Base-by-base conservation (phyloP, 2,797 vertebrate genomes). In the Coilia nasus region DNA sequence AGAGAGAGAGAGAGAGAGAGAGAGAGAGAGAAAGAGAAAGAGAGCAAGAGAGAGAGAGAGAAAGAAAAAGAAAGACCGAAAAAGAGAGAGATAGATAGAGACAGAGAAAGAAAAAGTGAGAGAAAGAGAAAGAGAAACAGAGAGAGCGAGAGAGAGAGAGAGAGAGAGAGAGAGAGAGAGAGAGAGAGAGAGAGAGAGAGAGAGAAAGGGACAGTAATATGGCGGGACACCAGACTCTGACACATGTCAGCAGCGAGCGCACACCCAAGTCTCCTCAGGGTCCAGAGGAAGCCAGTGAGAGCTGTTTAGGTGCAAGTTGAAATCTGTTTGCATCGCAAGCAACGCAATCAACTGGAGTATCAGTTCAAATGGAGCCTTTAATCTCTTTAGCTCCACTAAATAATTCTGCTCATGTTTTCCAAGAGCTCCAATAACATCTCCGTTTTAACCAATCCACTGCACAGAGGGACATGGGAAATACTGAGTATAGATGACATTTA, bases 201-300 rank as follows among this genome's bases (percentile, higher is more conserved):
- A 54, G 15, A 78, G 31, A 21, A 0, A 35, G 35, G 35, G 67
- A 75, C 5, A 10, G 28, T 19, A 31, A 44, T 41, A 25, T 78
- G 6, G 71, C 41, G 31, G 35, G 71, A 78, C 71, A 78, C 35
- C 35, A 44, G 71, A 78, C 41, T 44, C 31, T 78, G 17, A 78
- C 35, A 78, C 15, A 10, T 44, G 71, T 15, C 35, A 44, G 35
- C 14, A 41, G 35, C 17, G 35, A 41, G 2, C 17, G 7, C 35
- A 17, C 17, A 78, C 71, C 71, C 41, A 41, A 85, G 82, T 86
- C 17, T 54, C 80, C 81, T 5, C 64, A 86, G 82, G 82, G 86
- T 88, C 88, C 90, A 89, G 85, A 92, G 90, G 89, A 78, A 87
- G 82, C 86, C 50, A 88, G 91, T 93, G 91, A 93, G 93, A 92